These are phyloP conservation scores for Caenorhabditis panamensis DNA, from an alignment of 2,888 invertebrate species.

Conservation along the genomic window DNA sequence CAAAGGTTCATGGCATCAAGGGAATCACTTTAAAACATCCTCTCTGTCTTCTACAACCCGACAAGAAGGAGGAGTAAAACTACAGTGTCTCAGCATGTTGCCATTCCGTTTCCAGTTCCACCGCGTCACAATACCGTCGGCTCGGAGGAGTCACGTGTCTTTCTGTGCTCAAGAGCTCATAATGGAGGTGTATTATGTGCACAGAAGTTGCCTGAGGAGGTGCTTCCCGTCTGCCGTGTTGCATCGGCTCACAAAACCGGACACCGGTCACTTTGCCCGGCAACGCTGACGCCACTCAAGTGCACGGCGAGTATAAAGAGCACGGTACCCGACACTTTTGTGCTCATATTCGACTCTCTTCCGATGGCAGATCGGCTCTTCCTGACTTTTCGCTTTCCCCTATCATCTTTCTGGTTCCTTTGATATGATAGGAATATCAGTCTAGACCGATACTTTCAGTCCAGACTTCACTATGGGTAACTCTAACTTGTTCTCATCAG, in stretches of 20 bases:
- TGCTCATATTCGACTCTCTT: constrained; percentile 37
- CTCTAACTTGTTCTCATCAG: no score
- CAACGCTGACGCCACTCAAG: constrained; percentile 41
- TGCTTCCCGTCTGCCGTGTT: constrained; percentile 49
- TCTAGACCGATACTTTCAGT: no score
- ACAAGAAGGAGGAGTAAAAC: no score
- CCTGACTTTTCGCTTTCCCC: neutral
- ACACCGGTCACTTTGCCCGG: constrained; percentile 33
- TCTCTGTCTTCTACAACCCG: no score
- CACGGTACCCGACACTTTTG: constrained; percentile 44
- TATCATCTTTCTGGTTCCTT: neutral
- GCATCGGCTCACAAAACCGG: constrained; percentile 44
- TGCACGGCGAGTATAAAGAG: constrained; percentile 54
- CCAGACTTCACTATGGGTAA: no score
- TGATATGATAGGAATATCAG: neutral
- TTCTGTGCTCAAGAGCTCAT: constrained; percentile 11
- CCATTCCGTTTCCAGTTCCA: neutral
- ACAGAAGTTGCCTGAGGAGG: constrained; percentile 45
- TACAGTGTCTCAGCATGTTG: neutral
- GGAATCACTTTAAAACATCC: no score
- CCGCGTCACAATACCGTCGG: constrained; percentile 35
- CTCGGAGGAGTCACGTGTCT: neutral
- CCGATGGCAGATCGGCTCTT: constrained; percentile 29
- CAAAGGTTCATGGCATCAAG: no score
- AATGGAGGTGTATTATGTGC: constrained; percentile 50